phyloP scores from a whole-genome alignment of 2,113 vertebrate genomes.

The Scomber colias region DNA sequence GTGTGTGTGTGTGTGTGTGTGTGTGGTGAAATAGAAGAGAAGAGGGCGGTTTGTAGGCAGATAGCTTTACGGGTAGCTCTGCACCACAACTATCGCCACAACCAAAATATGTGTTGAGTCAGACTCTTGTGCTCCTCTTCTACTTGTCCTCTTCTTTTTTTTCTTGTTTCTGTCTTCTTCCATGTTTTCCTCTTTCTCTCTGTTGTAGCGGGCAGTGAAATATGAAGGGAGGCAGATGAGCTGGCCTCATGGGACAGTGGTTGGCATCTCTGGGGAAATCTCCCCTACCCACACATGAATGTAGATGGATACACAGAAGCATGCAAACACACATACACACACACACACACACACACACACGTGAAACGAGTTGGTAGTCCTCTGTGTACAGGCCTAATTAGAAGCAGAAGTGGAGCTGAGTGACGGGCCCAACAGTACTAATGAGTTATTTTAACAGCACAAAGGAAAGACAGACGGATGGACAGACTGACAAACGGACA shows the following conservation, averaged over 20 bases:
- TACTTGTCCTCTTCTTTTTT: neutral
- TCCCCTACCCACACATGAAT: neutral
- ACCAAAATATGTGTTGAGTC: slow-evolving; percentile 67
- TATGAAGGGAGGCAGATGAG: slow-evolving; percentile 33
- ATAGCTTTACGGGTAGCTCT: slow-evolving; percentile 12
- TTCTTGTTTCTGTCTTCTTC: slow-evolving; percentile 3
- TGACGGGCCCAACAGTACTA: slow-evolving; percentile 44
- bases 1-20: slow-evolving; percentile 30
- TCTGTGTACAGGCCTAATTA: slow-evolving; percentile 74
- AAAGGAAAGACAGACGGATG: slow-evolving; percentile 9
- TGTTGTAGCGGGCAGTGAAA: slow-evolving; percentile 17
- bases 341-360: neutral
- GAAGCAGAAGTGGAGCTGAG: slow-evolving; percentile 65
- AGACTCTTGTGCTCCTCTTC: slow-evolving; percentile 38
- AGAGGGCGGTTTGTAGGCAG: slow-evolving; percentile 2
- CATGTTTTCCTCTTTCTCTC: neutral
- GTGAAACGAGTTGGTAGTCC: slow-evolving; percentile 30
- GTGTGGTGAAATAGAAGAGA: slow-evolving; percentile 27
- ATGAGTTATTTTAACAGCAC: slow-evolving; percentile 60
- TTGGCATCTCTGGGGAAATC: slow-evolving; percentile 16
- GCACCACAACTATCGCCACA: slow-evolving; percentile 45
- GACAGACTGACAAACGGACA: slow-evolving; percentile 2
- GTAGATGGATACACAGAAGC: slow-evolving; percentile 3
- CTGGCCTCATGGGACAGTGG: slow-evolving; percentile 24
- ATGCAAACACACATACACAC: too few species aligned